Evolutionary conservation across 2,888 invertebrate genomes (phyloP).

Genomic region (Resseliella maxima): DNA sequence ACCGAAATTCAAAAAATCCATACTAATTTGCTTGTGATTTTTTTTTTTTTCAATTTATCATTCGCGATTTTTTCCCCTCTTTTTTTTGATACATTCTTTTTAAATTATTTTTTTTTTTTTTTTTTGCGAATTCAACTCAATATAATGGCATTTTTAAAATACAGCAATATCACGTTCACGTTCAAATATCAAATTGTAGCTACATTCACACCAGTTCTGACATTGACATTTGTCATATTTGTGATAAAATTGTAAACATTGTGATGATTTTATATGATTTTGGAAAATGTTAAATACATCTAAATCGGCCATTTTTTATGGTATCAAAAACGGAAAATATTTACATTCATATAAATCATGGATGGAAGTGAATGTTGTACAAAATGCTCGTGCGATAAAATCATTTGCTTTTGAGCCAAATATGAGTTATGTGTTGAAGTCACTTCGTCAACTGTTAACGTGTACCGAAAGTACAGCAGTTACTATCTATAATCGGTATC

Average conservation of each 20-base stretch:
- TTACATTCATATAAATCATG: background rate
- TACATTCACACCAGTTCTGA: slow-evolving; percentile 1
- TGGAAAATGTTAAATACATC: slow-evolving; percentile 2
- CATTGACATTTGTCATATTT: background rate
- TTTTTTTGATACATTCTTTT: too few species aligned
- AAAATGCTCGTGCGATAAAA: slow-evolving; percentile 2
- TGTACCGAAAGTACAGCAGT: background rate
- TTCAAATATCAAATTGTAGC: background rate
- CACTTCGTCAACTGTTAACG: background rate
- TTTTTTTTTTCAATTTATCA: too few species aligned
- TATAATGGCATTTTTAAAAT: background rate
- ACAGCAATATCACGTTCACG: background rate
- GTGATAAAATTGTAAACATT: background rate
- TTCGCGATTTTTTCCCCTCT: too few species aligned
- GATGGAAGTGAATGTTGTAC: background rate
- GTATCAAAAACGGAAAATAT: too few species aligned
- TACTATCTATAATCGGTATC: background rate
- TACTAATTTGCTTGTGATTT: too few species aligned
- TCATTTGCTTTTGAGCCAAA: slow-evolving; percentile 26
- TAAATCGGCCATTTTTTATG: background rate
- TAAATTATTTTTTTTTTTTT: background rate
- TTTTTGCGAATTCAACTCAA: background rate
- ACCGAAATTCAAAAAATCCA: background rate
- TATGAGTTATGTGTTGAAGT: background rate
- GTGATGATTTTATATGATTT: background rate